phyloP scores from a whole-genome alignment of 2,888 invertebrate species.

The Drosophila mayaguana region DNA sequence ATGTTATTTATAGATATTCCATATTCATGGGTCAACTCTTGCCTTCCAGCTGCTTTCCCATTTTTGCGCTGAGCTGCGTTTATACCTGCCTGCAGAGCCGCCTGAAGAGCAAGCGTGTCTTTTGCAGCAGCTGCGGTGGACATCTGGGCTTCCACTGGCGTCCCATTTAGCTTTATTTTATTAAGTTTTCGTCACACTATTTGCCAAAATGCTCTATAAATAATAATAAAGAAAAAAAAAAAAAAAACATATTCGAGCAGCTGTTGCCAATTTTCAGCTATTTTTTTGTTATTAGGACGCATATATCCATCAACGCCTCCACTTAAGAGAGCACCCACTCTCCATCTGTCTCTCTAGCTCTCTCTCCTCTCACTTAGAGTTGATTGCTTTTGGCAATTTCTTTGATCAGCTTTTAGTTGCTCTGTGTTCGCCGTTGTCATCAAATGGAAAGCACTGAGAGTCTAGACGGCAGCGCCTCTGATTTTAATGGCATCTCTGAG shows the following conservation, averaged over 20 bases:
- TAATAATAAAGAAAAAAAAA: slow-evolving; percentile 40
- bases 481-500: slow-evolving; percentile 56
- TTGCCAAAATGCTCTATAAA: slow-evolving; percentile 60
- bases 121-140: slow-evolving; percentile 83
- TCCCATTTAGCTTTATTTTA: slow-evolving; percentile 56
- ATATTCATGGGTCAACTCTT: background rate
- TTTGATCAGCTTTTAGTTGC: slow-evolving; percentile 48
- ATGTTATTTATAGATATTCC: background rate
- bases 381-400: background rate
- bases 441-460: slow-evolving; percentile 73
- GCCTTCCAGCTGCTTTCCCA: slow-evolving; percentile 81
- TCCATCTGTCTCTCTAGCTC: background rate
- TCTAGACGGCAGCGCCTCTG: slow-evolving; percentile 61
- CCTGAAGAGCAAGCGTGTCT: slow-evolving; percentile 80
- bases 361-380: background rate
- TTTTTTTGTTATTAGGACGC: slow-evolving; percentile 24
- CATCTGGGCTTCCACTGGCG: slow-evolving; percentile 83
- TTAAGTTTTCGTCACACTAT: slow-evolving; percentile 6
- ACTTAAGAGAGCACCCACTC: background rate
- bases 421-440: slow-evolving; percentile 43
- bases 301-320: slow-evolving; percentile 44
- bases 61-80: slow-evolving; percentile 81
- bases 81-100: slow-evolving; percentile 82
- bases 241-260: slow-evolving; percentile 30
- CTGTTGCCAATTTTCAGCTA: slow-evolving; percentile 60